phyloP scores from a whole-genome alignment of 2,797 vertebrate species.

The Melanotaenia nigrans region DNA sequence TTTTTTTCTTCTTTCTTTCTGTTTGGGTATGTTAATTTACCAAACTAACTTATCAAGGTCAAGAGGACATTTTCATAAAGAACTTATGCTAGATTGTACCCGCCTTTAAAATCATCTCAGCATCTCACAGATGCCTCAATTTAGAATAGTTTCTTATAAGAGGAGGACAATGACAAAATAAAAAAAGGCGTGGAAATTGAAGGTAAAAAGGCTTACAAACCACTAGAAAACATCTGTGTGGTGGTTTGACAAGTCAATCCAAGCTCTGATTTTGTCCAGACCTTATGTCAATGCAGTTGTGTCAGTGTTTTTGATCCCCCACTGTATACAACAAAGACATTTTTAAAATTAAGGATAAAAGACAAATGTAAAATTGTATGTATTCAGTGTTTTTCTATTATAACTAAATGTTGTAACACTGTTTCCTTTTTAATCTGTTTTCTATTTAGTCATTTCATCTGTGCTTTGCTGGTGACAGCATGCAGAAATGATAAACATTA shows the following conservation, averaged over 20 bases:
- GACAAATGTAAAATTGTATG: neutral
- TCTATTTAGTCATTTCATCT: constrained; percentile 5
- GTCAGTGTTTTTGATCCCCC: neutral
- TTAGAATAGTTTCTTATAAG: neutral
- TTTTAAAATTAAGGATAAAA: neutral
- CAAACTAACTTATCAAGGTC: neutral
- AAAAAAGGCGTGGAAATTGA: neutral
- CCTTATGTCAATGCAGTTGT: no score
- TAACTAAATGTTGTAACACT: neutral
- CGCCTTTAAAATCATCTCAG: neutral
- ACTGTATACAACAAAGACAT: neutral
- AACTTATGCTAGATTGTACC: neutral
- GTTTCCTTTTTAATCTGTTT: constrained; percentile 1
- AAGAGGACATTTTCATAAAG: neutral
- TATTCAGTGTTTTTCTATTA: neutral
- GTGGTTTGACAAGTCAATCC: neutral
- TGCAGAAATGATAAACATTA: constrained; percentile 41
- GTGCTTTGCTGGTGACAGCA: constrained; percentile 23
- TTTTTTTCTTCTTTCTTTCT: neutral
- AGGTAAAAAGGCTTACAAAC: neutral
- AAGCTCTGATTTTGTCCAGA: no score
- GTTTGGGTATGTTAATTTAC: neutral
- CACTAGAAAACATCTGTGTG: neutral
- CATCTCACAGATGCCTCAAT: neutral
- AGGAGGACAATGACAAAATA: neutral